Evolutionary conservation across 2,888 invertebrate genomes (phyloP), one percentile per base, ranked within the genome.

Genomic region (Anoncus sp.): DNA sequence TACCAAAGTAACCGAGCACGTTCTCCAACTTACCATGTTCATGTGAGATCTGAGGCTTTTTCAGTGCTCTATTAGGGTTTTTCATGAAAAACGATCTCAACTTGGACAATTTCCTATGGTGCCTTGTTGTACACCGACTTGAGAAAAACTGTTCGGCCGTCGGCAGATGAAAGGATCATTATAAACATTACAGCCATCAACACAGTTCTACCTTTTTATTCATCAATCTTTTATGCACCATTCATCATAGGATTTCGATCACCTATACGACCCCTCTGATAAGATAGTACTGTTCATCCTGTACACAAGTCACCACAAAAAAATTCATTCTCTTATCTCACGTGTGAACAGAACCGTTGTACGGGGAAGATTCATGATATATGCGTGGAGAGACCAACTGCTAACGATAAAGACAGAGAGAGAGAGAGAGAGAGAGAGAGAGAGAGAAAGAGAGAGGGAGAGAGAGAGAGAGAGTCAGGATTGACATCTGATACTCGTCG

Each of bases 261-360:
- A 47, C 60, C 38, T 43, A 72, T 72, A 40, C 38, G 60, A 62
- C 45, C 45, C 43, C 31, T n/a, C n/a, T 20, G 53, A 72, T 63
- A 76, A 49, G 60, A 66, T n/a, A 60, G 76, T 76, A 71, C 71
- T 71, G 71, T 51, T 71, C 60, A 53, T 9, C 10, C 65, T 22
- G 24, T 59, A 70, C n/a, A 22, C 57, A 60, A 51, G 16, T 31
- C 38, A 38, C 62, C 22, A 45, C 10, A 57, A 31, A 69, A 62
- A 38, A 70, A 57, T 63, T 40, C 35, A 38, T 72, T 49, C 38
- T 22, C 62, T 72, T 67, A 62, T 72, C 75, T 71, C 75, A 38
- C 63, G 57, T 67, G 78, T 57, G 62, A 75, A 75, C 75, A 71
- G 55, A 55, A 76, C 69, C 73, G 63, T 69, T 70, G 75, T 65